Base-by-base conservation (phyloP, 1,140 invertebrate species). In the Nebria ingens region DNA sequence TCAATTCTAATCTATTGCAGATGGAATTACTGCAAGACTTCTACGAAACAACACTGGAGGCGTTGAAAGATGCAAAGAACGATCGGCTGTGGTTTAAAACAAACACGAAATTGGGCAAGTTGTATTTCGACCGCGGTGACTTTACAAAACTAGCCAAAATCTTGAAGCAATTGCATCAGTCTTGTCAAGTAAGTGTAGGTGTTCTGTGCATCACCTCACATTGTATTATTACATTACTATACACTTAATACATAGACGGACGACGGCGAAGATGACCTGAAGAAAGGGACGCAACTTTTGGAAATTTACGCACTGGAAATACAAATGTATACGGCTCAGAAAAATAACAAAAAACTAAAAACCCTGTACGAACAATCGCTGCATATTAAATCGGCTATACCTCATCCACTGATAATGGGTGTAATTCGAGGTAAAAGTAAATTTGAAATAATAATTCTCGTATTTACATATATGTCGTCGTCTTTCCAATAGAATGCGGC, bases 21-120 rank as follows among this genome's bases (percentile, higher is more conserved):
- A 99, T 98, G 93, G 93, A 96, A 70, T 73, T 99, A n/a, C 72
- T 99, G 20, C 97, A 99, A 81, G 90, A 99, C 71, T 99, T 99
- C 72, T 99, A 99, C 77, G 94, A 99, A 76, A 99, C 96, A 20
- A 99, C 96, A 1, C 75, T 99, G 67, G 95, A 99, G 75, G 95
- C 96, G 23, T 76, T 99, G 52, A 97, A 96, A 73, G 93, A 98
- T 82, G 93, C 95, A 0, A 98, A 98, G 73, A 99, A 99, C 77
- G 97, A 99, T 75, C 79, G 97, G 62, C 73, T 99, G 25, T 99
- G 97, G 97, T 99, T 99, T 71, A 99, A 99, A 77, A 99, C 97
- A 3, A 99, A 99, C 69, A 98, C 95, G 1, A 99, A 99, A 77
- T 73, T 99, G 59, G 97, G 95, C 19, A 99, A 99, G 73, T 73